Evolutionary conservation across 2,797 vertebrate genomes (phyloP).

Genomic region (Vultur gryphus): DNA sequence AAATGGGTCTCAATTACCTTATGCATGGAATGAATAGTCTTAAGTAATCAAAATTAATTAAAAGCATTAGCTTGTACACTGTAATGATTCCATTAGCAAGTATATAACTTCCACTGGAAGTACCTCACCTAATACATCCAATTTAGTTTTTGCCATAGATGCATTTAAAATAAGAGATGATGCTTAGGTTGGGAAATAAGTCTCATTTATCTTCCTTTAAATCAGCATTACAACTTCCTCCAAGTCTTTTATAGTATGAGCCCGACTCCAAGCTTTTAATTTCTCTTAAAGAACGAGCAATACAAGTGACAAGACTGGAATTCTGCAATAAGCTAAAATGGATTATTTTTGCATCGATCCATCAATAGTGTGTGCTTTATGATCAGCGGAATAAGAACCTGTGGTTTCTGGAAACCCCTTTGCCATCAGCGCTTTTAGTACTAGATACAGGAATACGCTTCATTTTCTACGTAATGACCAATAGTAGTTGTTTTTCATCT

Average conservation of each 20-base stretch:
- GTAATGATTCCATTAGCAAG: background rate
- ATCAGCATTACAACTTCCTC: background rate
- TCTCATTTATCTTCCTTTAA: background rate
- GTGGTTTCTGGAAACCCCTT: background rate
- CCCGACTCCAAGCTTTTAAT: background rate
- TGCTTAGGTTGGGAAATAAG: background rate
- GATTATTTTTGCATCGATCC: background rate
- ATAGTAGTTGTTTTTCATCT: background rate
- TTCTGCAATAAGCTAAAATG: background rate
- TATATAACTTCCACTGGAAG: background rate
- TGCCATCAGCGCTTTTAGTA: background rate
- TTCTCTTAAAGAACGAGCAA: background rate
- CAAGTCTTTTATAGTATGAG: background rate
- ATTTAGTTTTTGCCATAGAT: background rate
- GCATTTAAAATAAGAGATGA: background rate
- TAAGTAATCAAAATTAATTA: background rate
- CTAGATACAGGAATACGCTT: fast-evolving
- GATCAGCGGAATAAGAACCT: background rate
- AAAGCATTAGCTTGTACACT: background rate
- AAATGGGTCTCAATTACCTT: background rate
- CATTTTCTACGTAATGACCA: background rate
- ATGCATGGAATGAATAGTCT: background rate
- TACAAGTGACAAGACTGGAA: background rate
- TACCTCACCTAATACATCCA: background rate
- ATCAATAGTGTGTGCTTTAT: background rate